phyloP scores from a whole-genome alignment of 2,113 vertebrate species.

The Lethenteron reissneri region DNA sequence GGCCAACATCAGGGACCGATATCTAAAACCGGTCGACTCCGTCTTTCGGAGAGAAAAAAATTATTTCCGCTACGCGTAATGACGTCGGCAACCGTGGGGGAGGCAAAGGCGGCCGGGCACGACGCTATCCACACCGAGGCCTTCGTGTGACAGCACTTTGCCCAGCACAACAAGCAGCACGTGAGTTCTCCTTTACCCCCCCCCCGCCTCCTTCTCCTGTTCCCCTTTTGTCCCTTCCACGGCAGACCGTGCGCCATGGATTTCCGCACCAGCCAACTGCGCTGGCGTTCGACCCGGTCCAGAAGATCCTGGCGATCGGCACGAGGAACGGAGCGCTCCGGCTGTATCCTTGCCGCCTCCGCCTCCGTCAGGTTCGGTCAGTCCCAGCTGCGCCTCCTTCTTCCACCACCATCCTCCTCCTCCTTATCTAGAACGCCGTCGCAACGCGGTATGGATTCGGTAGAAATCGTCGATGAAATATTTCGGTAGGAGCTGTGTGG shows the following conservation, averaged over 20 bases:
- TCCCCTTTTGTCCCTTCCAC: conserved; percentile 1
- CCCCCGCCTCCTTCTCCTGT: neutral
- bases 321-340: conserved; percentile 78
- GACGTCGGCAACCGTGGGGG: neutral
- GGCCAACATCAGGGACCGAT: too few species aligned
- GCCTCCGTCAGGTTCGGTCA: neutral
- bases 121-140: neutral
- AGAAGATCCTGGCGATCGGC: conserved; percentile 91
- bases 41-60: too few species aligned
- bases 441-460: too few species aligned
- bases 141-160: neutral
- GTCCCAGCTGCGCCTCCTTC: neutral
- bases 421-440: neutral
- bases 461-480: too few species aligned
- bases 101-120: neutral
- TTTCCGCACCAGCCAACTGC: conserved; percentile 93
- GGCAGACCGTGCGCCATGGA: conserved; percentile 88
- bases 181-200: neutral
- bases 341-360: conserved; percentile 75
- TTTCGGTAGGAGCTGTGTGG: too few species aligned
- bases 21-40: too few species aligned
- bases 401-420: neutral
- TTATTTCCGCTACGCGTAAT: neutral
- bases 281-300: conserved; percentile 92
- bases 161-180: neutral